Evolutionary conservation across 2,797 vertebrate genomes (phyloP), one percentile per base, ranked within the genome.

Genomic region (Bradypus variegatus): DNA sequence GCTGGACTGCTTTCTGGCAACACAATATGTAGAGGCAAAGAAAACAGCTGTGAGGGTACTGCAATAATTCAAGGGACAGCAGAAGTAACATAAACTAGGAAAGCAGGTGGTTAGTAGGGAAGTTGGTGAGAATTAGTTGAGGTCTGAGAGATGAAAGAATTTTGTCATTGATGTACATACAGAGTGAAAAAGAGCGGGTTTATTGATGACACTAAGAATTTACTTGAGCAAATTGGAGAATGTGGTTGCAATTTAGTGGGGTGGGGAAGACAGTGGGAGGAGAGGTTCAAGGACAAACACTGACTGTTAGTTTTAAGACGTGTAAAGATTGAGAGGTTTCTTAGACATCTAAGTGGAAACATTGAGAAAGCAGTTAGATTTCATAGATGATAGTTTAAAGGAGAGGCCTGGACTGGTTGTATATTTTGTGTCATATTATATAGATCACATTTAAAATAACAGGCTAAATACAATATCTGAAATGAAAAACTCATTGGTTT

Each of bases 41-140:
- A 33, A n/a, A 19, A 18, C n/a, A 8, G 4, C 13, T 6, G 6
- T 29, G 27, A 25, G 23, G 18, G 4, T 16, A 8, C 10, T 23
- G 27, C 10, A 25, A 16, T 25, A 33, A 23, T 8, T 23, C 1
- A 15, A 50, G 8, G 2, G 9, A 50, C 16, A 2, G 0, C 1
- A 14, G 41, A 82, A 41, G 41, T 50, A 12, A 58, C 19, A 58
- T 23, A 58, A 58, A 58, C 58, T 58, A 58, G 58, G 21, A 58
- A 58, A 58, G 19, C 21, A 58, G 19, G 21, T 58, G 58, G 58
- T 58, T 8, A 69, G 31, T 5, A 25, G 7, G 8, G 33, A 15
- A 6, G 21, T 13, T 8, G 27, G 8, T 19, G 10, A 73, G 48
- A 9, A 13, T 3, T 27, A 16, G n/a, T 69, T 65, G 12, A 45